Evolutionary conservation across 2,797 vertebrate genomes (phyloP).

Genomic region (Ceryle rudis): DNA sequence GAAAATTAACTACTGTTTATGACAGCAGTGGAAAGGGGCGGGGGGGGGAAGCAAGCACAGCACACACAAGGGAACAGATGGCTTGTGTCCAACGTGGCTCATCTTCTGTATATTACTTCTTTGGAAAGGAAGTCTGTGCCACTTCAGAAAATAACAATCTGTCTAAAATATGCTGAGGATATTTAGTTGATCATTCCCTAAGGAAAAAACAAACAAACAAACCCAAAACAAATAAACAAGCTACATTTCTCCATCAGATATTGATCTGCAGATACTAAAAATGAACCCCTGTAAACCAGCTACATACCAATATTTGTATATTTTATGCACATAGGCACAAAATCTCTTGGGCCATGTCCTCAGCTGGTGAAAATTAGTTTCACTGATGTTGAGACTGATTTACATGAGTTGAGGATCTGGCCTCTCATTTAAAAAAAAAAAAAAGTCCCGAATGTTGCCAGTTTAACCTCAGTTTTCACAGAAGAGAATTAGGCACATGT

Average conservation of each 20-base stretch:
- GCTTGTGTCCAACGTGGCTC: constrained; percentile 1
- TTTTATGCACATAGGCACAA: background rate
- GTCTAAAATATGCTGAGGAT: background rate
- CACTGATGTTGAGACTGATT: background rate
- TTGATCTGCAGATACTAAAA: background rate
- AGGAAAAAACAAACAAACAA: background rate
- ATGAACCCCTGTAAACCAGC: background rate
- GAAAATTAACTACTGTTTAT: constrained; percentile 63
- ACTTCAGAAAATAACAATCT: background rate
- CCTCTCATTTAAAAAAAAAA: background rate
- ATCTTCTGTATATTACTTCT: background rate
- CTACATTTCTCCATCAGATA: background rate
- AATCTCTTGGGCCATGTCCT: constrained; percentile 5
- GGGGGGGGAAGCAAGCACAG: background rate
- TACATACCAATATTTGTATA: background rate
- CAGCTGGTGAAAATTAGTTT: constrained; percentile 29
- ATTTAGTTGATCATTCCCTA: background rate
- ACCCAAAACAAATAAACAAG: background rate
- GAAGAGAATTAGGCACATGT: fast-evolving
- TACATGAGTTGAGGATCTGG: background rate
- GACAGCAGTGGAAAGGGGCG: background rate
- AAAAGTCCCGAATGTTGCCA: background rate
- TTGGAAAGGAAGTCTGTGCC: constrained; percentile 4
- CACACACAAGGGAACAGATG: constrained; percentile 3
- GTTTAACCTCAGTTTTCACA: background rate